These are phyloP conservation scores for Meteorus sp. DNA, from an alignment of 1,140 invertebrate species.

Conservation along the genomic window DNA sequence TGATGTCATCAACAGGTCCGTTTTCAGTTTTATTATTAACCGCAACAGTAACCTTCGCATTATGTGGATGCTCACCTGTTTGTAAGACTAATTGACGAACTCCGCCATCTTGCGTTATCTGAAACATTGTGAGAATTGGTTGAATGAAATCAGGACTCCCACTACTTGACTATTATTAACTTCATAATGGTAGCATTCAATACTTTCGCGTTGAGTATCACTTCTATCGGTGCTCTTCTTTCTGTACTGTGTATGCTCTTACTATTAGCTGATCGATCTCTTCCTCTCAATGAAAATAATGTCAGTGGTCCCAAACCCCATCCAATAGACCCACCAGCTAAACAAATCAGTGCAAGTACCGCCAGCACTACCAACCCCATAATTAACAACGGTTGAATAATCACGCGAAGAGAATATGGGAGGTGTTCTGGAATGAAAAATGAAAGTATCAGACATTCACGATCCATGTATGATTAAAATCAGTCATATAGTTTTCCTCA, in stretches of 20 bases:
- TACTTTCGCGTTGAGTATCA: constrained; percentile 23
- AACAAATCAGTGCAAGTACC: not conserved
- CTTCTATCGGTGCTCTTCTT: constrained; percentile 23
- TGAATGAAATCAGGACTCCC: not conserved
- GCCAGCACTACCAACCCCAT: not conserved
- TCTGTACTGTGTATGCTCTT: constrained; percentile 17
- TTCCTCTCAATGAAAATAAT: constrained; percentile 4
- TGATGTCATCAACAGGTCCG: too few relatives aligned
- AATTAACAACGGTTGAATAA: not conserved
- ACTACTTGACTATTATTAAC: not conserved
- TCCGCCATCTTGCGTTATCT: too few relatives aligned
- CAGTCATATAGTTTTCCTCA: too few relatives aligned
- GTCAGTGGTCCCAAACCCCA: constrained; percentile 17
- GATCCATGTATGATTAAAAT: not conserved
- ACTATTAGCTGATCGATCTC: not conserved
- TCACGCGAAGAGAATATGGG: not conserved
- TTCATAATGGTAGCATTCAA: not conserved
- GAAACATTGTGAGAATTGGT: not conserved
- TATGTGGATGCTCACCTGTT: too few relatives aligned
- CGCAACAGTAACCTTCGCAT: too few relatives aligned
- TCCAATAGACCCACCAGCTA: constrained; percentile 10
- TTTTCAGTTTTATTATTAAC: too few relatives aligned
- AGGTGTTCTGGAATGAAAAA: constrained; percentile 1
- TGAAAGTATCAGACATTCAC: not conserved
- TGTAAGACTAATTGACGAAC: too few relatives aligned